phyloP scores from a whole-genome alignment of 2,888 invertebrate species.

The Cordylochernes scorpioides region DNA sequence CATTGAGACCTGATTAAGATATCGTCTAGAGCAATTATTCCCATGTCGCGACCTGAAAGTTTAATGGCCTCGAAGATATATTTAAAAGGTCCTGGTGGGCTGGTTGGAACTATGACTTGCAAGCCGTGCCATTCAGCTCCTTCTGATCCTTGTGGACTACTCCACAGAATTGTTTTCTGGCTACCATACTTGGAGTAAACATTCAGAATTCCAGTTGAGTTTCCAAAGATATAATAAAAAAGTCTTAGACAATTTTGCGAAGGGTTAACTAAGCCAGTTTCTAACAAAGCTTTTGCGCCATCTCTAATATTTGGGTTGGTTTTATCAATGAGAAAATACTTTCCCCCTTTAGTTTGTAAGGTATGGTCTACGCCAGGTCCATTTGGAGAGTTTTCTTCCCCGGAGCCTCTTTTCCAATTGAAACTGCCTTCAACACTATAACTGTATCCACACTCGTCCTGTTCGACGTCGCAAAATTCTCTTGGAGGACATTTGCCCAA shows the following conservation, averaged over 20 bases:
- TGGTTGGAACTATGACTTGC: slow-evolving; percentile 3
- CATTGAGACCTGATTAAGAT: slow-evolving; percentile 6
- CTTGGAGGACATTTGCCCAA: slow-evolving; percentile 6
- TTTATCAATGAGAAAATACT: slow-evolving; percentile 8
- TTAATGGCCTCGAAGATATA: slow-evolving; percentile 5
- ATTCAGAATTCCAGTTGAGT: slow-evolving; percentile 9
- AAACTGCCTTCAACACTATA: slow-evolving; percentile 7
- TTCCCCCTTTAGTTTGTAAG: slow-evolving; percentile 4
- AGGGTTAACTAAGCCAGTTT: slow-evolving; percentile 4
- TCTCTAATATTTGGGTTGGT: background rate
- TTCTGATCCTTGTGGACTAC: slow-evolving; percentile 6
- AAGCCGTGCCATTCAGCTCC: slow-evolving; percentile 7
- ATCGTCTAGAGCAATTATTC: slow-evolving; percentile 12
- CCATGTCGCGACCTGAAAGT: slow-evolving; percentile 1
- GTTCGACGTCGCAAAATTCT: slow-evolving; percentile 10
- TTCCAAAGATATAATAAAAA: slow-evolving; percentile 12
- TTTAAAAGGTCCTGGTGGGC: slow-evolving; percentile 1
- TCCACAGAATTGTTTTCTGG: slow-evolving; percentile 4
- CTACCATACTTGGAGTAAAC: slow-evolving; percentile 7
- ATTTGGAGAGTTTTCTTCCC: background rate
- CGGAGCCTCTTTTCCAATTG: slow-evolving; percentile 7
- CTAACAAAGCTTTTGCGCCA: slow-evolving; percentile 6
- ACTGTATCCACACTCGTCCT: slow-evolving; percentile 9
- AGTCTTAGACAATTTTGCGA: slow-evolving; percentile 11
- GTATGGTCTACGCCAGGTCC: slow-evolving; percentile 12